Percentiles rank a stretch among this genome's conserved stretches.
Conservation (phyloP, 2,797 vertebrate genomes). For the Enteromius unitaeniatus region DNA sequence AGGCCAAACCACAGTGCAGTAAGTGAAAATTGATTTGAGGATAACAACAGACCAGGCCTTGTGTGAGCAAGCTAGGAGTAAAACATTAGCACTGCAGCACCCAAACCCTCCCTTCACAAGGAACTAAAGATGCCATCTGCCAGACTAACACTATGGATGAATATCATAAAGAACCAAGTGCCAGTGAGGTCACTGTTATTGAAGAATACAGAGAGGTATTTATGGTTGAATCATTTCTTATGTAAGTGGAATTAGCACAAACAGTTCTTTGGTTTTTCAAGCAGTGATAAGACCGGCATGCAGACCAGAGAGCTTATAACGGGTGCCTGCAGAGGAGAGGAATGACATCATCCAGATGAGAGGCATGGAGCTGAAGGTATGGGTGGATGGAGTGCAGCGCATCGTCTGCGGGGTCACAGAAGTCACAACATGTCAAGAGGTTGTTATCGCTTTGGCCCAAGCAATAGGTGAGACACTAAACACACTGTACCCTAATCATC, state of each 20-base stretch:
- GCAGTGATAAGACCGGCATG: constrained; percentile 41
- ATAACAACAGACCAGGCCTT: neutral
- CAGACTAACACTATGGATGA: neutral
- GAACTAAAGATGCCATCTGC: neutral
- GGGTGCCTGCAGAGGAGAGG: constrained; percentile 66
- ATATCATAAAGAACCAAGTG: neutral
- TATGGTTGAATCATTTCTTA: neutral
- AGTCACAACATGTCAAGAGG: constrained; percentile 97
- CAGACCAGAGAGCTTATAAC: constrained; percentile 42
- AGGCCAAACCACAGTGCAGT: neutral
- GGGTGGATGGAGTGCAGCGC: constrained; percentile 97
- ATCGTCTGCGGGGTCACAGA: constrained; percentile 97
- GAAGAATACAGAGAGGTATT: neutral
- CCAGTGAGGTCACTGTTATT: constrained; percentile 9
- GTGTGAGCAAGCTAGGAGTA: constrained; percentile 5
- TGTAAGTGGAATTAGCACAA: constrained; percentile 34
- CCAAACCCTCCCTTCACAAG: neutral
- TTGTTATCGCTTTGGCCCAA: constrained; percentile 96
- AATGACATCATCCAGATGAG: constrained; percentile 77
- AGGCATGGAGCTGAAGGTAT: constrained; percentile 98
- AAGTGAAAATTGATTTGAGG: constrained; percentile 10
- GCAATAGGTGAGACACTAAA: constrained; percentile 87
- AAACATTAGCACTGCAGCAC: constrained; percentile 8
- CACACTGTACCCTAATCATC: neutral
- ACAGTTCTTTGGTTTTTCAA: constrained; percentile 51